Evolutionary conservation across 1,140 invertebrate species (phyloP), one percentile per base, ranked within the genome.

Genomic region (Drosophila ohnishii): DNA sequence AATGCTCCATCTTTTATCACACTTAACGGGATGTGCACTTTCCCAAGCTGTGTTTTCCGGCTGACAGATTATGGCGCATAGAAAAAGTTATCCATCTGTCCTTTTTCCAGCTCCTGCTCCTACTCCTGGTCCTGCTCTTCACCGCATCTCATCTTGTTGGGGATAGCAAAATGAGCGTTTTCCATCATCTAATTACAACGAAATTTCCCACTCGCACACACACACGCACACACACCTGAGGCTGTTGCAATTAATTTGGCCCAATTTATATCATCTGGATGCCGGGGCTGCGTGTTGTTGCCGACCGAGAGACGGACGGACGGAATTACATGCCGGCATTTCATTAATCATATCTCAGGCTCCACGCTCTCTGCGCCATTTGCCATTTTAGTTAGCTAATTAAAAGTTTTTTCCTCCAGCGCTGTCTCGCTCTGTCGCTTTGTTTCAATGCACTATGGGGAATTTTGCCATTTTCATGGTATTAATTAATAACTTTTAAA

Each of bases 241-340:
- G 67, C 83, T 87, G 84, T 70, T 88, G 83, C 83, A 87, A 87
- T 87, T 87, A 87, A 87, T 87, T 87, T 88, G 79, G 76, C 57
- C 84, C 80, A 87, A 87, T 87, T 87, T 87, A 87, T 87, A 83
- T 87, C 83, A 87, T 79, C 83, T 78, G 59, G 60, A 50, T 62
- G 50, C 69, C 55, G 16, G 13, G 30, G 59, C 47, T 57, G 42
- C 51, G 40, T 57, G 48, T 45, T 50, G 35, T 51, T 48, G 19
- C 47, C 50, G 48, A 51, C 64, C 57, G 67, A 47, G 64, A 64
- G 75, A 51, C 28, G 8, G 48, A 51, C 51, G 39, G 19, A 40
- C 40, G 8, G 44, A 80, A 86, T 86, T 86, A 86, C 83, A 87
- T 87, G 82, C 71, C 80, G 86, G 71, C 76, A 80, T 83, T 88